phyloP scores from a whole-genome alignment of 2,113 vertebrate genomes.

The Hippocampus barbouri region DNA sequence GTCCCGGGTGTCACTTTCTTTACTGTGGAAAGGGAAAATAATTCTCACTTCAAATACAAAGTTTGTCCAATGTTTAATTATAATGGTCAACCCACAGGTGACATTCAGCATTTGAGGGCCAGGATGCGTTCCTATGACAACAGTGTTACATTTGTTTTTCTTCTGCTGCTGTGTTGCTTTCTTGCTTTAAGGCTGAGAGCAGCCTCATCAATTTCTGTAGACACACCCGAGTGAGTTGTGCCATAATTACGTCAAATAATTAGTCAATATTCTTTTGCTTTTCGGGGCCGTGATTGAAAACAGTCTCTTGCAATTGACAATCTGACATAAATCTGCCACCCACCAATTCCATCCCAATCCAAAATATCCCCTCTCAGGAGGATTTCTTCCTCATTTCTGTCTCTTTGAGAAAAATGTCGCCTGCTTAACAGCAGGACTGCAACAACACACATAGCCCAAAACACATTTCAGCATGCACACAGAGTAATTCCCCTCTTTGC shows the following conservation, averaged over 20 bases:
- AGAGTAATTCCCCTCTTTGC: constrained; percentile 38
- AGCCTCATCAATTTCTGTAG: constrained; percentile 31
- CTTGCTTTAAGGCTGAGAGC: constrained; percentile 5
- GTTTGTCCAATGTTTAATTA: constrained; percentile 51
- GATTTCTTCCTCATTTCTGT: constrained; percentile 13
- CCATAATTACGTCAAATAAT: constrained; percentile 32
- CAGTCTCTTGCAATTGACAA: neutral
- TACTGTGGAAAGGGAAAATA: constrained; percentile 31
- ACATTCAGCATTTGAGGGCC: constrained; percentile 22
- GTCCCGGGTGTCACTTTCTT: constrained; percentile 20
- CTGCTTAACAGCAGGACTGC: constrained; percentile 23
- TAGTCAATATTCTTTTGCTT: constrained; percentile 29
- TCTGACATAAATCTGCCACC: constrained; percentile 16
- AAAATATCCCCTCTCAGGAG: neutral
- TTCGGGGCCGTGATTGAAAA: constrained; percentile 11
- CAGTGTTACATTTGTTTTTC: constrained; percentile 22
- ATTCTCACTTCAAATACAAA: constrained; percentile 61
- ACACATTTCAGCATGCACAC: constrained; percentile 17
- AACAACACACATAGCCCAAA: constrained; percentile 7
- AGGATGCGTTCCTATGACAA: constrained; percentile 54
- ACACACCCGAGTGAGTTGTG: constrained; percentile 22
- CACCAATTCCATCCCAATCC: constrained; percentile 3
- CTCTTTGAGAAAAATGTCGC: constrained; percentile 18
- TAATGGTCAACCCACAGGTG: constrained; percentile 34
- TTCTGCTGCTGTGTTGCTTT: constrained; percentile 16